Percentiles rank a stretch among this genome's conserved stretches.
Conservation (phyloP, 1,140 invertebrate genomes). For the Zeugodacus cucurbitae region DNA sequence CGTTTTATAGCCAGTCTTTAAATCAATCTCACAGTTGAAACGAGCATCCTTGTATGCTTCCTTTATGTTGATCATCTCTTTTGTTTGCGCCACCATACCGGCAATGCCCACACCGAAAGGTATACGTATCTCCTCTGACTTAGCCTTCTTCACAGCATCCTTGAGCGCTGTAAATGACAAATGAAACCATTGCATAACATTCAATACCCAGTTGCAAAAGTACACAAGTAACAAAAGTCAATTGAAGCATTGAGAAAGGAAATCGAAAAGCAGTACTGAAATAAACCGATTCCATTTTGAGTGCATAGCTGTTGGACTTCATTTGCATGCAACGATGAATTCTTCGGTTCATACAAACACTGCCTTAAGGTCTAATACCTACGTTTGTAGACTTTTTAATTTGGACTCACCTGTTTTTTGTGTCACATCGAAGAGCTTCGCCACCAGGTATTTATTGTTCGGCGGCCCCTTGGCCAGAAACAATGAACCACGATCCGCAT, state of each 20-base stretch:
- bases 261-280: neutral
- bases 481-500: conserved; percentile 87
- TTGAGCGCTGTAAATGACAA: conserved; percentile 71
- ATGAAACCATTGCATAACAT: neutral
- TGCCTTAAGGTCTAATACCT: neutral
- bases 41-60: conserved; percentile 85
- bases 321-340: neutral
- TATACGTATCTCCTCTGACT: conserved; percentile 84
- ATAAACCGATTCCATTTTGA: neutral
- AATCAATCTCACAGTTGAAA: conserved; percentile 93
- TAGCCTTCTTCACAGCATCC: conserved; percentile 77
- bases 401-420: conserved; percentile 78
- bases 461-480: conserved; percentile 86
- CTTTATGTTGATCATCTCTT: conserved; percentile 89
- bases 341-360: neutral
- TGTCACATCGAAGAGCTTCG: conserved; percentile 92
- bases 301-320: neutral
- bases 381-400: neutral
- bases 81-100: conserved; percentile 87
- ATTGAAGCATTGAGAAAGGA: neutral
- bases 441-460: conserved; percentile 82
- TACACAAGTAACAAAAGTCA: neutral
- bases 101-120: conserved; percentile 92
- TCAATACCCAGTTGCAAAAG: neutral
- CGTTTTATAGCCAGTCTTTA: conserved; percentile 92